Evolutionary conservation across 2,888 invertebrate species (phyloP).

Genomic region (Nudaria mundana): DNA sequence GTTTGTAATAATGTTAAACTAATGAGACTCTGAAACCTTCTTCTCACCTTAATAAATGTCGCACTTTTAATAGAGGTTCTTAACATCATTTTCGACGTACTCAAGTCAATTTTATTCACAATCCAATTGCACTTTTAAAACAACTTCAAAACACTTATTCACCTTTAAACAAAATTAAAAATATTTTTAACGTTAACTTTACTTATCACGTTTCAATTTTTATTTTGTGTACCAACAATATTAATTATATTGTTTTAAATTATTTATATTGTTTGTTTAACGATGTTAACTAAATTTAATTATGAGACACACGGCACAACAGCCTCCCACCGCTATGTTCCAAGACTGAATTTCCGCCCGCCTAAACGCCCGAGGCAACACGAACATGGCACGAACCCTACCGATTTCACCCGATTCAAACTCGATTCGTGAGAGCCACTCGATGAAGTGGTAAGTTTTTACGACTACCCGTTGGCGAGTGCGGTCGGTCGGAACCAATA

Average conservation of each 20-base stretch:
- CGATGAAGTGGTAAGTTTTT: constrained; percentile 80
- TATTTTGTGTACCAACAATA: constrained; percentile 37
- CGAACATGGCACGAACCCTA: constrained; percentile 45
- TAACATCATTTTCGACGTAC: constrained; percentile 59
- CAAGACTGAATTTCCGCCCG: constrained; percentile 68
- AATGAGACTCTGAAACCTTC: too few relatives aligned
- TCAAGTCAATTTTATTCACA: constrained; percentile 61
- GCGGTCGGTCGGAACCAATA: constrained; percentile 63
- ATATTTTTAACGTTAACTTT: constrained; percentile 10
- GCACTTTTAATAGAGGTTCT: constrained; percentile 52
- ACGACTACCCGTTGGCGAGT: constrained; percentile 68
- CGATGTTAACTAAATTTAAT: constrained; percentile 53
- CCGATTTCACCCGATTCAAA: constrained; percentile 43
- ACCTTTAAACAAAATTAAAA: constrained; percentile 27
- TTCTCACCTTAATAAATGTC: constrained; percentile 58
- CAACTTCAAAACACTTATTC: constrained; percentile 48
- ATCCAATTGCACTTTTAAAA: constrained; percentile 53
- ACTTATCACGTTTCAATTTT: too few relatives aligned
- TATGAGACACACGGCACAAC: constrained; percentile 39
- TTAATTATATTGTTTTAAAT: too few relatives aligned
- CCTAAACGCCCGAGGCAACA: constrained; percentile 49
- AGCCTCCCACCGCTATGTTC: constrained; percentile 37
- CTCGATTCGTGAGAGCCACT: constrained; percentile 70
- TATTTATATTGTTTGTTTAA: constrained; percentile 52
- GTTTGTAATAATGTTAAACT: constrained; percentile 6